Percentiles rank a stretch among this genome's conserved stretches.
These are phyloP conservation scores for Craniophora ligustri DNA, from an alignment of 2,888 invertebrate species.

Conservation along the genomic window DNA sequence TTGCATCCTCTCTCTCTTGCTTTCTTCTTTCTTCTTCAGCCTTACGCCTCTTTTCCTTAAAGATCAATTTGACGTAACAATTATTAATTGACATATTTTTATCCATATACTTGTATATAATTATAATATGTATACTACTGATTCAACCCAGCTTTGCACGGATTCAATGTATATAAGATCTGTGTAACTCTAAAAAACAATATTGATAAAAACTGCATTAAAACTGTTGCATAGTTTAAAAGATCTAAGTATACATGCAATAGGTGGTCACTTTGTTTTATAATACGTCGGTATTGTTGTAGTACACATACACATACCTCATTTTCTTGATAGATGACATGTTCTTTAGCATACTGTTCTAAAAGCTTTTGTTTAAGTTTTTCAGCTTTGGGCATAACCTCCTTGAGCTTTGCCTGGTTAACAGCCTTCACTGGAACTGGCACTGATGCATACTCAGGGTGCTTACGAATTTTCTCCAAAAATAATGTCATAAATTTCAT, in stretches of 20 bases:
- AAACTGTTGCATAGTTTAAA: too few relatives aligned
- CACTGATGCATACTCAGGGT: slow-evolving; percentile 94
- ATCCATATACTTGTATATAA: not conserved
- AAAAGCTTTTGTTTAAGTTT: slow-evolving; percentile 93
- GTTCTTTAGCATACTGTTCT: slow-evolving; percentile 93
- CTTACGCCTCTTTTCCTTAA: slow-evolving; percentile 74
- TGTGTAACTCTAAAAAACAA: too few relatives aligned
- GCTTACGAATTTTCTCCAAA: slow-evolving; percentile 95
- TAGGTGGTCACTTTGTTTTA: too few relatives aligned
- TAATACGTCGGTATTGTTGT: too few relatives aligned
- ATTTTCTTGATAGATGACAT: slow-evolving; percentile 90
- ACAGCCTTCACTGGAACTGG: slow-evolving; percentile 90
- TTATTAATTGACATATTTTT: not conserved
- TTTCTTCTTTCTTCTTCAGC: slow-evolving; percentile 79
- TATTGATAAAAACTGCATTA: too few relatives aligned
- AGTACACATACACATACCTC: slow-evolving; percentile 78
- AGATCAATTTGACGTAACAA: slow-evolving; percentile 7
- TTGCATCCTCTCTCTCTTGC: slow-evolving; percentile 84
- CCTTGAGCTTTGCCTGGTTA: slow-evolving; percentile 92
- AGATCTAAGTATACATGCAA: too few relatives aligned
- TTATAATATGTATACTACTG: too few relatives aligned
- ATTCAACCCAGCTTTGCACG: too few relatives aligned
- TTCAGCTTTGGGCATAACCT: slow-evolving; percentile 96
- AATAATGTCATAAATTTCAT: slow-evolving; percentile 98
- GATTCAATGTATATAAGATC: too few relatives aligned